phyloP scores from a whole-genome alignment of 2,797 vertebrate genomes.

The Rhinella marina region DNA sequence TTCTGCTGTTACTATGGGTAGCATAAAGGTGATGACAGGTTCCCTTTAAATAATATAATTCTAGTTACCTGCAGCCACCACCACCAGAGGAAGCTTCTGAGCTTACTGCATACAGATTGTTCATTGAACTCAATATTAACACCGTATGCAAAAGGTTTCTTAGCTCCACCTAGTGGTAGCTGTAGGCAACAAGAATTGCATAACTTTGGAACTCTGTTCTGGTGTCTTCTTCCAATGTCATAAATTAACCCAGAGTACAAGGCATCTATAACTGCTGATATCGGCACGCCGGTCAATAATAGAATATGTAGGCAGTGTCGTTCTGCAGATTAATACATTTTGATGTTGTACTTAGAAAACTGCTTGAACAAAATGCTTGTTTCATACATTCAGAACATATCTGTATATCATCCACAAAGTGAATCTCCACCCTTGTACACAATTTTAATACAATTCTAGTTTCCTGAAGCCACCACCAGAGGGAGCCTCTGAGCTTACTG shows the following conservation, averaged over 20 bases:
- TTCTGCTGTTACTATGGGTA: too few species aligned
- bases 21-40: too few species aligned
- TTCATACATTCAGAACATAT: not conserved
- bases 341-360: slow-evolving; percentile 18
- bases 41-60: not conserved
- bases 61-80: not conserved
- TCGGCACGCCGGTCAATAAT: slow-evolving; percentile 52
- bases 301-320: slow-evolving; percentile 38
- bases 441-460: not conserved
- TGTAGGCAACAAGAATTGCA: too few species aligned
- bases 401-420: not conserved
- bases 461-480: not conserved
- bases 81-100: not conserved
- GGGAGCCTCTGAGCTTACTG: not conserved
- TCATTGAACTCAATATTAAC: not conserved
- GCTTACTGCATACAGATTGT: not conserved
- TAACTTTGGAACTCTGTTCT: too few species aligned
- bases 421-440: not conserved
- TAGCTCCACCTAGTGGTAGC: not conserved
- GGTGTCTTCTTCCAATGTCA: too few species aligned
- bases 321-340: slow-evolving; percentile 43
- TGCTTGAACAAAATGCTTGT: slow-evolving; percentile 38
- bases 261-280: slow-evolving; percentile 49
- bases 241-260: slow-evolving; percentile 35
- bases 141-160: not conserved